A percentile compares a stretch with the other conserved stretches of the same genome.
Evolutionary conservation across 2,888 invertebrate genomes (phyloP).

Genomic region (Pterobdella sp.): DNA sequence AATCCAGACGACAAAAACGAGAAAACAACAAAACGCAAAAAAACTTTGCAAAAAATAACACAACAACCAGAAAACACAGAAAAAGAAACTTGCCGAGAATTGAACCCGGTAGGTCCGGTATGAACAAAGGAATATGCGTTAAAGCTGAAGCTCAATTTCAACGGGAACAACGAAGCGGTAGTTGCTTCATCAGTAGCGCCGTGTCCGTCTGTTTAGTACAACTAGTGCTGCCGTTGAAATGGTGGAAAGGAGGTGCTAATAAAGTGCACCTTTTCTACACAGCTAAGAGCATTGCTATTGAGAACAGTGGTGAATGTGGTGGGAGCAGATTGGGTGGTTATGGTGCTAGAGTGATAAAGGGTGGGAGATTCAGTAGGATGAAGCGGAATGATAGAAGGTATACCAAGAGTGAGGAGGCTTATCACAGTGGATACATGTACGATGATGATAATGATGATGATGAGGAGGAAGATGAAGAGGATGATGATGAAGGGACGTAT

Average conservation of each 20-base stretch:
- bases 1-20: too few species aligned
- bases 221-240: neutral
- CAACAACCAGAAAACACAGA: too few species aligned
- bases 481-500: neutral
- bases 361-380: neutral
- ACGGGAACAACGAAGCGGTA: neutral
- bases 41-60: too few species aligned
- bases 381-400: neutral
- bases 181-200: neutral
- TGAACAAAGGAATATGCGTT: neutral
- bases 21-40: too few species aligned
- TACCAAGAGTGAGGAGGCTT: neutral
- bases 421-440: neutral
- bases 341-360: neutral
- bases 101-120: too few species aligned
- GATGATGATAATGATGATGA: constrained; percentile 5
- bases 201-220: neutral
- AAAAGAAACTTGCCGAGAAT: too few species aligned
- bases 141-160: neutral
- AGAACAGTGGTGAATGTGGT: neutral
- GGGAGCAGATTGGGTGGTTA: neutral
- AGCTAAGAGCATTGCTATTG: neutral
- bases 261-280: neutral
- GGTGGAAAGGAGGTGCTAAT: neutral
- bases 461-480: neutral